phyloP scores from a whole-genome alignment of 2,888 invertebrate species.

The Zele albiditarsus region DNA sequence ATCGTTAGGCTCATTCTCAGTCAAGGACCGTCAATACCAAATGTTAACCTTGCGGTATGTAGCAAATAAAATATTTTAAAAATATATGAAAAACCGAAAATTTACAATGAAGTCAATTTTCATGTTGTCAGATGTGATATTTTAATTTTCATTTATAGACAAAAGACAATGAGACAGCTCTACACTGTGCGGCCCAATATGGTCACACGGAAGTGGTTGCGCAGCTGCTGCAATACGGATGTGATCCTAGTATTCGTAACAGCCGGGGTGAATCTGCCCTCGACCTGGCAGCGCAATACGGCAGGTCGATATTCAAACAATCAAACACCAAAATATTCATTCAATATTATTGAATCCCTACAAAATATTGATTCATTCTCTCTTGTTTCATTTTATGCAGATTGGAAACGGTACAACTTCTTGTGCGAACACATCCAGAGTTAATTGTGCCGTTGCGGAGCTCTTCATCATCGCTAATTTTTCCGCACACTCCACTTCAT shows the following conservation, averaged over 20 bases:
- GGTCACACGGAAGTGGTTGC: conserved; percentile 91
- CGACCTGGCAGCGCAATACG: conserved; percentile 95
- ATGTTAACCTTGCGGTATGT: conserved; percentile 86
- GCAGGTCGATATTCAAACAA: conserved; percentile 76
- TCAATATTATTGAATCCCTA: not conserved
- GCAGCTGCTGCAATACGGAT: conserved; percentile 86
- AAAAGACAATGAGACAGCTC: conserved; percentile 91
- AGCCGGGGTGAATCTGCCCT: conserved; percentile 91
- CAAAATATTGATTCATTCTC: not conserved
- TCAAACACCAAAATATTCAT: not conserved
- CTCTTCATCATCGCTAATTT: conserved; percentile 74
- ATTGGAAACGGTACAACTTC: conserved; percentile 89
- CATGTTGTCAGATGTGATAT: no score
- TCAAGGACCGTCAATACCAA: conserved; percentile 87
- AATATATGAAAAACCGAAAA: not conserved
- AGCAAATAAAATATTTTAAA: conserved; percentile 33
- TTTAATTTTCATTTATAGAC: conserved; percentile 77
- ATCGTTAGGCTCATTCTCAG: conserved; percentile 89
- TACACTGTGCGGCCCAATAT: conserved; percentile 95
- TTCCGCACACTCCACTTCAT: conserved; percentile 91
- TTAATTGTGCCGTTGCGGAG: conserved; percentile 83
- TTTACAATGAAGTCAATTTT: no score
- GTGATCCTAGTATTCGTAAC: conserved; percentile 91
- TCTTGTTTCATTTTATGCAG: conserved; percentile 69
- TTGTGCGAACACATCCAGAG: conserved; percentile 89